Conservation (phyloP, 2,113 vertebrate species). For the Balaeniceps rex region DNA sequence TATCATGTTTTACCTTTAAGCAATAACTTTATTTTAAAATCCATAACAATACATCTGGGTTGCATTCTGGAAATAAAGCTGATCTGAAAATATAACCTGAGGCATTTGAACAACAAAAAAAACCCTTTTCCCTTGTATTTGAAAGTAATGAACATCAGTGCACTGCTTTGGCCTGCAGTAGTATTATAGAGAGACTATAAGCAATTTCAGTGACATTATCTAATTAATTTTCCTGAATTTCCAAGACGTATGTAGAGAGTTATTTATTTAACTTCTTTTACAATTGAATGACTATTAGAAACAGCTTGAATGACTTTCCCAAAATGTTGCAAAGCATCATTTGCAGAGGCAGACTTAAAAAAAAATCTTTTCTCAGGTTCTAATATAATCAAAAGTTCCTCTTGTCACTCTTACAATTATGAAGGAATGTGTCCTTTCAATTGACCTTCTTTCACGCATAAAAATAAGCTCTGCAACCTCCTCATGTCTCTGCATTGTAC, state of each 20-base stretch:
- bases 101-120: background rate
- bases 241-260: background rate
- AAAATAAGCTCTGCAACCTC: background rate
- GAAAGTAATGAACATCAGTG: background rate
- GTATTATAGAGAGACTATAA: background rate
- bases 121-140: background rate
- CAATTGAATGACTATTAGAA: background rate
- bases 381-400: background rate
- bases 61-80: conserved; percentile 47
- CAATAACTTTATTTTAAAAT: conserved; percentile 40
- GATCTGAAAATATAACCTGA: conserved; percentile 38
- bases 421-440: background rate
- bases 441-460: background rate
- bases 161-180: background rate
- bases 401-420: background rate
- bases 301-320: background rate
- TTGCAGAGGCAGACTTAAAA: background rate
- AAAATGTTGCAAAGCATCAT: background rate
- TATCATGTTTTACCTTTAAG: conserved; percentile 53
- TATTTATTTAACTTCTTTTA: conserved; percentile 8
- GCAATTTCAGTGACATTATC: background rate
- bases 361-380: background rate
- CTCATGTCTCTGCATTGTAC: background rate
- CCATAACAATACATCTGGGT: conserved; percentile 54
- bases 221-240: conserved; percentile 27